A percentile compares a stretch with the other conserved stretches of the same genome.
Evolutionary conservation across 2,888 invertebrate species (phyloP).

Genomic region (Pheosia tremula): DNA sequence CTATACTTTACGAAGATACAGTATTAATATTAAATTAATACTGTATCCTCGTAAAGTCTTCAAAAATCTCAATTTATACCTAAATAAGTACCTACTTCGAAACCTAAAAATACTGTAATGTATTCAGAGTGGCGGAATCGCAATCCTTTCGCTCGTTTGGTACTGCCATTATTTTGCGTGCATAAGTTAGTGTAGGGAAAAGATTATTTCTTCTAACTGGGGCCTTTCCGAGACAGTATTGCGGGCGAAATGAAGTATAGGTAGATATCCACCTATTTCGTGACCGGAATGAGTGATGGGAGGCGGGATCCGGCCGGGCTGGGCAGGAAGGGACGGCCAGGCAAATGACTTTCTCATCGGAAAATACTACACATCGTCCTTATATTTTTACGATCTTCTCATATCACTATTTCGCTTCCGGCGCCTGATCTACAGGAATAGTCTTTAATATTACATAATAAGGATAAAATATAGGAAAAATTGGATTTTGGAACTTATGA

Average conservation of each 20-base stretch:
- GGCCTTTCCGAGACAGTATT: slow-evolving; percentile 25
- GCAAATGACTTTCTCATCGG: slow-evolving; percentile 51
- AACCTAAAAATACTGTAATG: background rate
- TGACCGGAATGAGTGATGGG: slow-evolving; percentile 55
- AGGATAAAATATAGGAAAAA: background rate
- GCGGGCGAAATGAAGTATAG: slow-evolving; percentile 34
- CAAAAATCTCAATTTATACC: too few relatives aligned
- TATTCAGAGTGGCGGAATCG: slow-evolving; percentile 8
- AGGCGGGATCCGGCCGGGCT: slow-evolving; percentile 35
- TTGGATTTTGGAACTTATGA: background rate
- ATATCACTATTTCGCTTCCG: slow-evolving; percentile 35
- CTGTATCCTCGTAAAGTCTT: too few relatives aligned
- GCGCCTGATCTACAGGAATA: slow-evolving; percentile 29
- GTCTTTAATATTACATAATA: slow-evolving; percentile 20
- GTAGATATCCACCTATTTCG: slow-evolving; percentile 39
- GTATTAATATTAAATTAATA: too few relatives aligned
- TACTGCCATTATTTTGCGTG: slow-evolving; percentile 19
- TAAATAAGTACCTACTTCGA: background rate
- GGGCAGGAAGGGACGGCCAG: slow-evolving; percentile 35
- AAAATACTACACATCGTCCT: slow-evolving; percentile 40
- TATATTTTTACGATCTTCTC: slow-evolving; percentile 37
- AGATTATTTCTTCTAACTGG: slow-evolving; percentile 31
- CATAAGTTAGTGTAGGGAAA: slow-evolving; percentile 23
- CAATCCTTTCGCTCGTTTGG: slow-evolving; percentile 7
- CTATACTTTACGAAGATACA: too few relatives aligned